Evolutionary conservation across 2,797 vertebrate species (phyloP).

Genomic region (Anguilla obscura): DNA sequence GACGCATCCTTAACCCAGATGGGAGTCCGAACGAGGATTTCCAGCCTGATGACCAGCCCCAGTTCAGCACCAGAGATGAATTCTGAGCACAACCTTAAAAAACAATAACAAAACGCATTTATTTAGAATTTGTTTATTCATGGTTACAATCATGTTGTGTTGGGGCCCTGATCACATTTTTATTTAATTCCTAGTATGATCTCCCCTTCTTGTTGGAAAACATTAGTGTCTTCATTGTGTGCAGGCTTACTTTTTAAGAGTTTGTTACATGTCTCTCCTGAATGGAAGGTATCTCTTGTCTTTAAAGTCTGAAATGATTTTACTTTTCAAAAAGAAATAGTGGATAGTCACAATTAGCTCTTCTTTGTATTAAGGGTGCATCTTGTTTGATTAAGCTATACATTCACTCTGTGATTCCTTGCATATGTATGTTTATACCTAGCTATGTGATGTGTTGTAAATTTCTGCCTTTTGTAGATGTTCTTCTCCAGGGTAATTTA

Average conservation of each 20-base stretch:
- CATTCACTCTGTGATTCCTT: neutral
- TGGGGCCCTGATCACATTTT: neutral
- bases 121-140: neutral
- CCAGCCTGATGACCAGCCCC: slow-evolving; percentile 88
- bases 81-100: slow-evolving; percentile 70
- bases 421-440: too few relatives aligned
- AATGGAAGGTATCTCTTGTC: neutral
- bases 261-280: neutral
- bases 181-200: neutral
- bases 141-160: neutral
- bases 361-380: neutral
- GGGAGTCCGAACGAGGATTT: slow-evolving; percentile 89
- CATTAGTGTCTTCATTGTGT: neutral
- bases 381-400: neutral
- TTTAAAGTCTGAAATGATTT: neutral
- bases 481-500: too few relatives aligned
- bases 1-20: slow-evolving; percentile 83
- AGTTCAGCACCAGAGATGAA: slow-evolving; percentile 87
- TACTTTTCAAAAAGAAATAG: neutral
- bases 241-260: neutral
- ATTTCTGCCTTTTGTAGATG: too few relatives aligned
- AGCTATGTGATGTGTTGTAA: too few relatives aligned
- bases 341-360: neutral
- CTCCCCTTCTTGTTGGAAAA: neutral
- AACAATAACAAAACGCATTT: too few relatives aligned